A percentile compares a stretch with the other conserved stretches of the same genome.
Conservation (phyloP, 2,113 vertebrate species). For the Grantiella picta region DNA sequence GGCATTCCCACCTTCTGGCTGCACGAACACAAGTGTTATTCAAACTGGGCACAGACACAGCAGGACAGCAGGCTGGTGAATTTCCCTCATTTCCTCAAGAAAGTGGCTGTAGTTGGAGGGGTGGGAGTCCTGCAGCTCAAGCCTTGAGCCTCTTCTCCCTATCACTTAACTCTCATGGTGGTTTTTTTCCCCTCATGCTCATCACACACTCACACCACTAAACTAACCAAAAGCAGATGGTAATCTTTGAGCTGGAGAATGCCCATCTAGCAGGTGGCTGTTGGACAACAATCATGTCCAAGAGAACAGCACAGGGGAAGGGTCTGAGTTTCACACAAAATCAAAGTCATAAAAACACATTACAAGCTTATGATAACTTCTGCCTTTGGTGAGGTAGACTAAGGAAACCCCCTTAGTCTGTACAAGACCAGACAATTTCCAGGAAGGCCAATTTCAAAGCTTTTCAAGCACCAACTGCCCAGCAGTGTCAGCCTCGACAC, state of each 20-base stretch:
- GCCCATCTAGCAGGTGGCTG: background rate
- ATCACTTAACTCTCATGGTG: background rate
- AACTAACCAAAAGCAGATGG: background rate
- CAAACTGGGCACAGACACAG: background rate
- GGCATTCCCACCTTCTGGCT: background rate
- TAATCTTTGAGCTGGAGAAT: background rate
- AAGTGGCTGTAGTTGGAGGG: background rate
- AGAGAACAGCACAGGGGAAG: background rate
- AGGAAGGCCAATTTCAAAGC: background rate
- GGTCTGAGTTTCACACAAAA: background rate
- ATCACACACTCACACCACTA: background rate
- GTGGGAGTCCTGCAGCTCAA: background rate
- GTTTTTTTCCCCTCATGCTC: accelerated
- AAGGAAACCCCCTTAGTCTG: background rate
- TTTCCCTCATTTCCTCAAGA: background rate
- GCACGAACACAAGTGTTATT: background rate
- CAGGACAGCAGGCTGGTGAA: accelerated
- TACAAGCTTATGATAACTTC: background rate
- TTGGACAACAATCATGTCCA: background rate
- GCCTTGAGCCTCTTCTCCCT: background rate
- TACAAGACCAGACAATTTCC: background rate
- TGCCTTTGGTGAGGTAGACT: background rate
- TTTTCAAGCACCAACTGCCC: background rate
- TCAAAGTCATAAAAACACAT: background rate
- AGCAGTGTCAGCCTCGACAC: accelerated